phyloP scores from a whole-genome alignment of 2,797 vertebrate genomes.

The Valencia hispanica region DNA sequence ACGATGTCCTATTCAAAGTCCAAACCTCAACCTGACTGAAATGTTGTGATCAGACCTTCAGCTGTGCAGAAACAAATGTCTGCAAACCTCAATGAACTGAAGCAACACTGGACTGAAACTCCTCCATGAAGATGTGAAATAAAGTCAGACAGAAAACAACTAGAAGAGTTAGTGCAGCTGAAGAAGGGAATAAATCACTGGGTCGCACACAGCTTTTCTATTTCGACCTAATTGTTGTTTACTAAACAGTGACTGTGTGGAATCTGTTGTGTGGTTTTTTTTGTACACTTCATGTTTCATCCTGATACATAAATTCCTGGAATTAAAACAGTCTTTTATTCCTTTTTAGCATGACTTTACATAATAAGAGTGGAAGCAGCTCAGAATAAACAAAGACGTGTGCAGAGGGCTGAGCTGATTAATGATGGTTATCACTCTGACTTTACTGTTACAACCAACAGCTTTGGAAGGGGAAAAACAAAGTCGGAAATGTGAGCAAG shows the following conservation, averaged over 20 bases:
- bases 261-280: conserved; percentile 1
- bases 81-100: background rate
- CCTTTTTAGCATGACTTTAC: conserved; percentile 6
- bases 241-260: background rate
- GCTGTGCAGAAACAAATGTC: background rate
- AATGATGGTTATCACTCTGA: conserved; percentile 21
- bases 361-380: conserved; percentile 1
- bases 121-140: background rate
- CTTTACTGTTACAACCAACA: background rate
- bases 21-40: background rate
- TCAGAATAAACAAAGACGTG: conserved; percentile 5
- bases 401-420: conserved; percentile 26
- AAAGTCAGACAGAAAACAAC: background rate
- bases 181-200: background rate
- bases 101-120: background rate
- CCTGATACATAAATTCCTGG: background rate
- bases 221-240: background rate
- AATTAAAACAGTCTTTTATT: conserved; percentile 1
- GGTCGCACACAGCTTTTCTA: background rate
- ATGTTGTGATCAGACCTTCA: background rate
- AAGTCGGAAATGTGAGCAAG: conserved; percentile 13
- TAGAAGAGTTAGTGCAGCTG: background rate
- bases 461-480: background rate
- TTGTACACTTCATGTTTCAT: background rate
- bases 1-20: background rate